These are phyloP conservation scores for Hyperoplus immaculatus DNA, from an alignment of 2,797 vertebrate species.

Conservation along the genomic window DNA sequence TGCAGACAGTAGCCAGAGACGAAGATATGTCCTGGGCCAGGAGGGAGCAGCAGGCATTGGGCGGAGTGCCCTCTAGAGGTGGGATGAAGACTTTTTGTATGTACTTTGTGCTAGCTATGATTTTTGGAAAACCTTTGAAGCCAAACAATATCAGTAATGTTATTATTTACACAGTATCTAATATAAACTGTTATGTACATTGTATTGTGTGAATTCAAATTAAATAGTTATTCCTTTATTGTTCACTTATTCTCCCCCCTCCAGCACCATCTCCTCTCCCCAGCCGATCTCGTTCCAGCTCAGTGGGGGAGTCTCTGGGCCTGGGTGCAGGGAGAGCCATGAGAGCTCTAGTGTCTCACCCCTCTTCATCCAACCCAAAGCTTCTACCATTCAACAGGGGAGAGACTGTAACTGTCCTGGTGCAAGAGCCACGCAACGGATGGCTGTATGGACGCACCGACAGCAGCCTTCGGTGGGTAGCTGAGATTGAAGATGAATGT, in stretches of 20 bases:
- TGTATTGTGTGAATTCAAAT: not conserved
- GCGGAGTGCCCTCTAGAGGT: slow-evolving; percentile 88
- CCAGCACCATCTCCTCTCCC: slow-evolving; percentile 84
- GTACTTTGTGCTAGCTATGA: not conserved
- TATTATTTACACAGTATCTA: not conserved
- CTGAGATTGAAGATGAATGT: not conserved
- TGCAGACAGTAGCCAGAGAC: slow-evolving; percentile 84
- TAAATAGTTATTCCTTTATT: not conserved
- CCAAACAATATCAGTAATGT: not conserved
- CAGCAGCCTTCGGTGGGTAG: slow-evolving; percentile 88
- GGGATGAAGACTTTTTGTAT: slow-evolving; percentile 10
- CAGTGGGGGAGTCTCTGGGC: slow-evolving; percentile 89
- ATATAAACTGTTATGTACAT: not conserved
- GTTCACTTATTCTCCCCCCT: not conserved
- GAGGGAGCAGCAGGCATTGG: slow-evolving; percentile 82
- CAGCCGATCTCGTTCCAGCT: slow-evolving; percentile 87
- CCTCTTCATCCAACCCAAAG: slow-evolving; percentile 90
- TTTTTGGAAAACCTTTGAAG: not conserved
- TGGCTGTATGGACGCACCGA: slow-evolving; percentile 96
- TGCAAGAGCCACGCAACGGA: slow-evolving; percentile 92
- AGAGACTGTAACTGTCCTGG: slow-evolving; percentile 88
- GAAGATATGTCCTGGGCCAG: slow-evolving; percentile 84
- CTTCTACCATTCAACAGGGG: slow-evolving; percentile 90
- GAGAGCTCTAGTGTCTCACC: slow-evolving; percentile 90
- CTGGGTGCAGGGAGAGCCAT: slow-evolving; percentile 79